Evolutionary conservation across 2,797 vertebrate species (phyloP).

Genomic region (Eulemur coronatus): DNA sequence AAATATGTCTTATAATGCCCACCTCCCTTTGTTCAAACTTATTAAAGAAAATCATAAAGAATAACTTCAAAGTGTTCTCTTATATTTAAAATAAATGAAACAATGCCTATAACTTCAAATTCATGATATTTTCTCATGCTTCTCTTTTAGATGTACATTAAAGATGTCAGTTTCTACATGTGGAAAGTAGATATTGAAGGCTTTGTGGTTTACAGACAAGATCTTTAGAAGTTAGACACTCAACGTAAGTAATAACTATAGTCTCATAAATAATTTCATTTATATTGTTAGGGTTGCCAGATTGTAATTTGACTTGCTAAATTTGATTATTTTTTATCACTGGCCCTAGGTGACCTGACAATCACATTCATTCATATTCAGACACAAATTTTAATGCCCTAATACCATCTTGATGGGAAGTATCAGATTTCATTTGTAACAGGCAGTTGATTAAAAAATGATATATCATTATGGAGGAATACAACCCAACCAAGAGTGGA

Average conservation of each 20-base stretch:
- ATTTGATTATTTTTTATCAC: conserved; percentile 21
- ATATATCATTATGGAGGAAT: background rate
- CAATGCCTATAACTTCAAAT: background rate
- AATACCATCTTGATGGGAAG: background rate
- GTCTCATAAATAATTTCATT: conserved; percentile 17
- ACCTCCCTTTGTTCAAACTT: background rate
- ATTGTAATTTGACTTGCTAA: background rate
- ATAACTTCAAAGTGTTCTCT: conserved; percentile 15
- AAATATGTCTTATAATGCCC: background rate
- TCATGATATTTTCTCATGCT: conserved; percentile 18
- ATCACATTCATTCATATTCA: background rate
- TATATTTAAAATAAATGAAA: conserved; percentile 44
- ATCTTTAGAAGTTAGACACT: conserved; percentile 80
- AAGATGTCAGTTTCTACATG: conserved; percentile 76
- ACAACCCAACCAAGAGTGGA: background rate
- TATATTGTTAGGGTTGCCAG: background rate
- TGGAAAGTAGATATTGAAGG: conserved; percentile 74
- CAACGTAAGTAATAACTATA: conserved; percentile 75
- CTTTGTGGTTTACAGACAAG: conserved; percentile 79
- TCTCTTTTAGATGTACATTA: conserved; percentile 78
- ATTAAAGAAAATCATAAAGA: background rate
- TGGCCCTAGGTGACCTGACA: background rate
- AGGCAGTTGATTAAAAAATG: background rate
- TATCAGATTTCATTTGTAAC: conserved; percentile 16
- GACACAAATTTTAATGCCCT: background rate